These are phyloP conservation scores for Brotogeris chrysoptera DNA, from an alignment of 2,797 vertebrate genomes.

Conservation along the genomic window DNA sequence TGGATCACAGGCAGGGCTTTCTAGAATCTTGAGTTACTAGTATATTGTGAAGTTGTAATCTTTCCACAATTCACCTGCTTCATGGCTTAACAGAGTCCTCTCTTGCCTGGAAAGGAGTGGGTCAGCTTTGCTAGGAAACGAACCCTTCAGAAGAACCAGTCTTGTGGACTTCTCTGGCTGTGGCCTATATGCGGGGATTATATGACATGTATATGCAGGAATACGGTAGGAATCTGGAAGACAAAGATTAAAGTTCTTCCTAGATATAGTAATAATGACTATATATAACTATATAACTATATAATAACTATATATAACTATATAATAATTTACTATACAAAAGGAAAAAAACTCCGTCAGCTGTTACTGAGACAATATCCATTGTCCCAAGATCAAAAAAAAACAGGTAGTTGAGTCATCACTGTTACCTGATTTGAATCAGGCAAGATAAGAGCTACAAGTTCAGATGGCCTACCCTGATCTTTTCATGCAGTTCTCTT, in stretches of 20 bases:
- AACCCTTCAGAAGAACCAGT: not conserved
- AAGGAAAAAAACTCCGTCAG: not conserved
- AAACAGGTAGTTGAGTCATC: not conserved
- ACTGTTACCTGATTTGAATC: not conserved
- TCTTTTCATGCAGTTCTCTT: not conserved
- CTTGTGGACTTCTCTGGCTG: not conserved
- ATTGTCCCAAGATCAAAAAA: not conserved
- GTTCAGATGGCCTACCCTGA: not conserved
- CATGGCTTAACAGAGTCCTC: not conserved
- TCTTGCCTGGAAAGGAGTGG: not conserved
- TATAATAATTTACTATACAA: not conserved
- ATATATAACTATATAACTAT: too few relatives aligned
- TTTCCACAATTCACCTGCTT: not conserved
- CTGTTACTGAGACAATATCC: not conserved
- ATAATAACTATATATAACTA: too few relatives aligned
- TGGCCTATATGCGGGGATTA: not conserved
- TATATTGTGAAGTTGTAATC: not conserved
- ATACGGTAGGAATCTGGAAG: not conserved
- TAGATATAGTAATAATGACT: too few relatives aligned
- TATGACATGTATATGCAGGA: not conserved
- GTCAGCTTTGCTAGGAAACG: not conserved
- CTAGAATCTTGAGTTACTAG: not conserved
- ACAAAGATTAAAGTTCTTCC: not conserved
- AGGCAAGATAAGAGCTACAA: not conserved
- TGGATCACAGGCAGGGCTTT: not conserved